Base-by-base conservation (phyloP, 2,113 vertebrate species). In the Ascaphus truei region DNA sequence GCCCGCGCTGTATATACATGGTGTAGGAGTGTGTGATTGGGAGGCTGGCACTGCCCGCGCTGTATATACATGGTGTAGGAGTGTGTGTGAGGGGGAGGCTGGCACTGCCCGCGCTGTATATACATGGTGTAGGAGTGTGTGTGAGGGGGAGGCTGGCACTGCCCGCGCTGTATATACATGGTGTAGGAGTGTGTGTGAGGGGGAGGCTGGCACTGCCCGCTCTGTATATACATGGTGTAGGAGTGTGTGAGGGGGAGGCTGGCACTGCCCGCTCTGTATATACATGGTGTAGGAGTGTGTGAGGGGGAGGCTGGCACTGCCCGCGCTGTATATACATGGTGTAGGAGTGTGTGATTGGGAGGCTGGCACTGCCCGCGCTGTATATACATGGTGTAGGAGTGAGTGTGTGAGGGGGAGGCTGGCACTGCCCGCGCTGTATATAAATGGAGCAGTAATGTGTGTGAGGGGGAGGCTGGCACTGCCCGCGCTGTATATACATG, bases 141-240 rank as follows among this genome's bases (percentile, higher is more conserved):
- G 2, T 1, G 2, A 2, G 2, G 0, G 15, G 1, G 5, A 10
- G 1, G 1, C 9, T n/a, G n/a, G n/a, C n/a, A n/a, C n/a, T n/a
- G n/a, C n/a, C n/a, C n/a, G n/a, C n/a, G n/a, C n/a, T n/a, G n/a
- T n/a, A n/a, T n/a, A n/a, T n/a, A n/a, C n/a, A n/a, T n/a, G n/a
- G n/a, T n/a, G n/a, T n/a, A n/a, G n/a, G n/a, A n/a, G n/a, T n/a
- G n/a, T n/a, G n/a, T n/a, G n/a, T n/a, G n/a, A n/a, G 5, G 20
- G 20, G 7, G 20, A 23, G 34, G 1, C 15, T 27, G 18, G 5
- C 34, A 5, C 2, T 5, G 2, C 30, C 0, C n/a, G 11, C 15
- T 16, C 3, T 2, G 3, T 1, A 5, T n/a, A 9, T 26, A 13
- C 55, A 25, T 5, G 3, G 15, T 10, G 2, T 1, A 15, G 37